Conservation (phyloP, 2,113 vertebrate genomes). For the Upupa epops region DNA sequence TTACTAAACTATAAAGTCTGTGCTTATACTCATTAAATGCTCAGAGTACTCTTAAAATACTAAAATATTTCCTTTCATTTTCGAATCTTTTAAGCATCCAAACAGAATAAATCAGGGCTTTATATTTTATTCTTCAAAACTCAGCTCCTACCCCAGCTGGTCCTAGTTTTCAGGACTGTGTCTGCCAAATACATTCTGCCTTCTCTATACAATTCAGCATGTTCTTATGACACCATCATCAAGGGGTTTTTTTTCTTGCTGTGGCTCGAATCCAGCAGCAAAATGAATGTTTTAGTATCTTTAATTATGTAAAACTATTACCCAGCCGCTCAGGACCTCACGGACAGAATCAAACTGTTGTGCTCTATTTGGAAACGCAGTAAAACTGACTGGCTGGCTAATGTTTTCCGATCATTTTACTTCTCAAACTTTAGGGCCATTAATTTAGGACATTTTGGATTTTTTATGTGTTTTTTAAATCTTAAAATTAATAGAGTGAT, state of each 20-base stretch:
- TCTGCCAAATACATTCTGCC: constrained; percentile 62
- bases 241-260: neutral
- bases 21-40: constrained; percentile 9
- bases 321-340: constrained; percentile 44
- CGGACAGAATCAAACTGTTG: constrained; percentile 68
- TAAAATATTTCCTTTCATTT: neutral
- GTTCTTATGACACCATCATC: constrained; percentile 60
- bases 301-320: constrained; percentile 63
- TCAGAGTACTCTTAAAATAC: neutral
- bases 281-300: constrained; percentile 67
- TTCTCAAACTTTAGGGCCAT: constrained; percentile 37
- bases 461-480: constrained; percentile 15
- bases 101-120: neutral
- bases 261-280: constrained; percentile 63
- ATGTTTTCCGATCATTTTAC: constrained; percentile 57
- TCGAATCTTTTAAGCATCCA: constrained; percentile 13
- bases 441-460: constrained; percentile 37
- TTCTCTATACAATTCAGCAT: constrained; percentile 46
- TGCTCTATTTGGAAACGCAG: constrained; percentile 50
- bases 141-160: constrained; percentile 14
- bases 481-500: constrained; percentile 52
- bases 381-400: constrained; percentile 58
- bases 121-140: constrained; percentile 31
- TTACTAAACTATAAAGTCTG: constrained; percentile 8
- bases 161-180: constrained; percentile 53